Percentiles rank a stretch among this genome's conserved stretches.
These are phyloP conservation scores for Vannuccia rotundouncinata DNA, from an alignment of 2,888 invertebrate species.

Conservation along the genomic window DNA sequence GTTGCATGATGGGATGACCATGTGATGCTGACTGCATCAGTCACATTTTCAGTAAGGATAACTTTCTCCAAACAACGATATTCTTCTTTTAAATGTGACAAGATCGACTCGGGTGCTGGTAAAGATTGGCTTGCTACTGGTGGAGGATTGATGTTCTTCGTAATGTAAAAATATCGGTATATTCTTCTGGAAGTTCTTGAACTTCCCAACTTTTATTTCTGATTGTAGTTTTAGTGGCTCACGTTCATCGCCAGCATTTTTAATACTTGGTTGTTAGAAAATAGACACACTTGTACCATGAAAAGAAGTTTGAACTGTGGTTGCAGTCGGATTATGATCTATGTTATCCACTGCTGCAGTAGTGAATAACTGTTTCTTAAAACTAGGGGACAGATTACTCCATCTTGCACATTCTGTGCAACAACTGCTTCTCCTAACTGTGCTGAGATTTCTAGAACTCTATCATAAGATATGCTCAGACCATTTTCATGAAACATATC, in stretches of 20 bases:
- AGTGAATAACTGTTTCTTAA: background rate
- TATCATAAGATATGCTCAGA: slow-evolving; percentile 43
- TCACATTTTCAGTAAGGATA: background rate
- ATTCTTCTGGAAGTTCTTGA: background rate
- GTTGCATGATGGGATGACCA: background rate
- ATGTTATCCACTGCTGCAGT: slow-evolving; percentile 1
- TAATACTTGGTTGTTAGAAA: background rate
- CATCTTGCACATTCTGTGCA: slow-evolving; percentile 34
- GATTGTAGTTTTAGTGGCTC: background rate
- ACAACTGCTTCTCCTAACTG: slow-evolving; percentile 31
- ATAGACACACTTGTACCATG: background rate
- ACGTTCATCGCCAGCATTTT: background rate
- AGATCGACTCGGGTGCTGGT: background rate
- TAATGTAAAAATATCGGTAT: background rate
- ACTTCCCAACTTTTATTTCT: background rate
- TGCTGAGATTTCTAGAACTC: slow-evolving; percentile 42
- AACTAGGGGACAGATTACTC: slow-evolving; percentile 40
- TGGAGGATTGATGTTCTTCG: background rate
- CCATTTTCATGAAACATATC: slow-evolving; percentile 42
- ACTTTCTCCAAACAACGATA: background rate
- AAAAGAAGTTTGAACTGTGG: background rate
- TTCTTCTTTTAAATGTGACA: background rate
- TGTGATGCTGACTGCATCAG: background rate
- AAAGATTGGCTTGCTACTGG: background rate
- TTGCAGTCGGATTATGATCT: background rate